These are phyloP conservation scores for Hyalella azteca DNA, from an alignment of 2,888 invertebrate species.

Conservation along the genomic window DNA sequence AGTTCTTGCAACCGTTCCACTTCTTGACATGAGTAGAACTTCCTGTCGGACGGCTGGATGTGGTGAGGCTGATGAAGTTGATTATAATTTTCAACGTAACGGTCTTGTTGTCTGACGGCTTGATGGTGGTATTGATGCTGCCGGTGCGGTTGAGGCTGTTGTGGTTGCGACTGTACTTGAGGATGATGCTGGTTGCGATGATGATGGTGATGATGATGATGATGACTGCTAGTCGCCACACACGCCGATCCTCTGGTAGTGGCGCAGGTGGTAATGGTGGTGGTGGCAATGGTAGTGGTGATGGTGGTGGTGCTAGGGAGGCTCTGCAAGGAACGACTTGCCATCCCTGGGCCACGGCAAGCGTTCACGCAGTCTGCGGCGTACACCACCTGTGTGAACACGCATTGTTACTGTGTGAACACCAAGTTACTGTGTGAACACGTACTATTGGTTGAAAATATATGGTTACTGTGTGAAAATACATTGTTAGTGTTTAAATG, in stretches of 20 bases:
- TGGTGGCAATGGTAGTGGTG: background rate
- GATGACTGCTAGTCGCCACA: slow-evolving; percentile 6
- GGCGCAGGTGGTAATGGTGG: slow-evolving; percentile 1
- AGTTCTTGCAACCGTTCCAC: background rate
- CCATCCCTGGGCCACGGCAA: slow-evolving; percentile 13
- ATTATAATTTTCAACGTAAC: background rate
- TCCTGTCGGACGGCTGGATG: background rate
- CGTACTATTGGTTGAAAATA: too few relatives aligned
- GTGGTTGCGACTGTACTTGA: background rate
- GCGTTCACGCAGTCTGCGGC: slow-evolving; percentile 33
- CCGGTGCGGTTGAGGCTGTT: background rate
- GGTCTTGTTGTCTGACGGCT: background rate
- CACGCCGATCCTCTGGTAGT: slow-evolving; percentile 17
- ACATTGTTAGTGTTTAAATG: too few relatives aligned
- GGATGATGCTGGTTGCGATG: background rate
- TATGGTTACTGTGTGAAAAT: too few relatives aligned
- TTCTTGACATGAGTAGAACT: background rate
- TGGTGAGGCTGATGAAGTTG: slow-evolving; percentile 12
- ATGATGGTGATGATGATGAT: background rate
- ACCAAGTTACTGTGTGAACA: too few relatives aligned
- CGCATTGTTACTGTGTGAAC: too few relatives aligned
- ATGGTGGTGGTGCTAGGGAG: slow-evolving; percentile 22
- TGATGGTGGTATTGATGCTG: background rate
- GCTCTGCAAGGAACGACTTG: slow-evolving; percentile 9
- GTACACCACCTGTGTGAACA: slow-evolving; percentile 19